Conservation (phyloP, 2,113 vertebrate genomes). For the Harpagus bidentatus region DNA sequence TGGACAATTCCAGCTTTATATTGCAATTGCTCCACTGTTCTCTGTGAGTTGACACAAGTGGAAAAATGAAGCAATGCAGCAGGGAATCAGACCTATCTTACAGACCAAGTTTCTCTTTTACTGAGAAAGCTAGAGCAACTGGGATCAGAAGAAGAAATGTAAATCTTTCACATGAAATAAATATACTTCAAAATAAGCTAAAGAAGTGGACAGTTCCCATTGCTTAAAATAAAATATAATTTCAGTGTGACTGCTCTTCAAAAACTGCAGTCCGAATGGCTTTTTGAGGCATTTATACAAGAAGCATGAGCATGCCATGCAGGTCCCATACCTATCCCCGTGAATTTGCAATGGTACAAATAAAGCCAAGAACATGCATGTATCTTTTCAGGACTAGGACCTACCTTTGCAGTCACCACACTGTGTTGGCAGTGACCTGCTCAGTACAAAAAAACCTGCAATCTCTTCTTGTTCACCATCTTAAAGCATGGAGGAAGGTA, state of each 20-base stretch:
- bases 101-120: slow-evolving; percentile 31
- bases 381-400: background rate
- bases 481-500: background rate
- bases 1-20: background rate
- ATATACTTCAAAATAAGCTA: background rate
- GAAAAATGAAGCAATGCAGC: slow-evolving; percentile 3
- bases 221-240: background rate
- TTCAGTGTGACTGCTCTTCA: background rate
- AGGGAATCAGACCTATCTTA: background rate
- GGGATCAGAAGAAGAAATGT: background rate
- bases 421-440: background rate
- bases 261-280: background rate
- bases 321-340: background rate
- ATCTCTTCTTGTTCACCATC: background rate
- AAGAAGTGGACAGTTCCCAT: background rate
- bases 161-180: background rate
- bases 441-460: background rate
- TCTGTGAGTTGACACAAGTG: background rate
- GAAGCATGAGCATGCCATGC: background rate
- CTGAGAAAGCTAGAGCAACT: background rate
- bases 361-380: background rate
- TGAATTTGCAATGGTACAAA: background rate
- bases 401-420: background rate
- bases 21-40: background rate
- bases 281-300: background rate